These are phyloP conservation scores for Griposia aprilina DNA, from an alignment of 2,888 invertebrate genomes.

Conservation along the genomic window DNA sequence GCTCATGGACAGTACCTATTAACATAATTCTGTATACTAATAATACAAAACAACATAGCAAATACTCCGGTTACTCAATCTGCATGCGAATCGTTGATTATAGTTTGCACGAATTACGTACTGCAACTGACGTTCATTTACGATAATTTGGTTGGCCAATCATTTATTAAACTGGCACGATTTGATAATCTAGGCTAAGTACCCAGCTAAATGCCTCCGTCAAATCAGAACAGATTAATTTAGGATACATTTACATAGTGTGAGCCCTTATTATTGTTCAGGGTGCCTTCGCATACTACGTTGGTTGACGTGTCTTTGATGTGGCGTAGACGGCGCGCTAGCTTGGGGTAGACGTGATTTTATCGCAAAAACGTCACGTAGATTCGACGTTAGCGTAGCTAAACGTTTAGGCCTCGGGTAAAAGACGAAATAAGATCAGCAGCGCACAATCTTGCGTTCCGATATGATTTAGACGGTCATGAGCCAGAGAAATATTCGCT, in stretches of 20 bases:
- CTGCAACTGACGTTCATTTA: not conserved
- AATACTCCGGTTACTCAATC: slow-evolving; percentile 20
- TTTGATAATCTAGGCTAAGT: slow-evolving; percentile 16
- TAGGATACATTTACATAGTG: slow-evolving; percentile 3
- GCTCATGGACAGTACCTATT: slow-evolving; percentile 1
- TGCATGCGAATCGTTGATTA: slow-evolving; percentile 28
- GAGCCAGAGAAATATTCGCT: not conserved
- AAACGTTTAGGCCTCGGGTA: not conserved
- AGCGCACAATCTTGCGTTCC: not conserved
- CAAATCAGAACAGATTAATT: slow-evolving; percentile 32
- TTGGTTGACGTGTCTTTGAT: not conserved
- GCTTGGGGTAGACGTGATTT: not conserved
- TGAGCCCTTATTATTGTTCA: not conserved
- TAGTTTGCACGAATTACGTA: not conserved
- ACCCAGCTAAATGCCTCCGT: slow-evolving; percentile 12
- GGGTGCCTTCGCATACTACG: not conserved
- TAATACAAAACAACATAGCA: slow-evolving; percentile 11
- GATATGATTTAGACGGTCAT: no score
- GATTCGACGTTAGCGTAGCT: not conserved
- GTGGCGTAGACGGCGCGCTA: not conserved
- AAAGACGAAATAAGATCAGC: not conserved
- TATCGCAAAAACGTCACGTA: not conserved
- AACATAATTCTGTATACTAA: slow-evolving; percentile 10
- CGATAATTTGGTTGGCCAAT: slow-evolving; percentile 18
- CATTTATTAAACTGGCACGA: slow-evolving; percentile 27